Percentiles rank a stretch among this genome's conserved stretches.
phyloP scores from a whole-genome alignment of 2,113 vertebrate species.

The Parus major region DNA sequence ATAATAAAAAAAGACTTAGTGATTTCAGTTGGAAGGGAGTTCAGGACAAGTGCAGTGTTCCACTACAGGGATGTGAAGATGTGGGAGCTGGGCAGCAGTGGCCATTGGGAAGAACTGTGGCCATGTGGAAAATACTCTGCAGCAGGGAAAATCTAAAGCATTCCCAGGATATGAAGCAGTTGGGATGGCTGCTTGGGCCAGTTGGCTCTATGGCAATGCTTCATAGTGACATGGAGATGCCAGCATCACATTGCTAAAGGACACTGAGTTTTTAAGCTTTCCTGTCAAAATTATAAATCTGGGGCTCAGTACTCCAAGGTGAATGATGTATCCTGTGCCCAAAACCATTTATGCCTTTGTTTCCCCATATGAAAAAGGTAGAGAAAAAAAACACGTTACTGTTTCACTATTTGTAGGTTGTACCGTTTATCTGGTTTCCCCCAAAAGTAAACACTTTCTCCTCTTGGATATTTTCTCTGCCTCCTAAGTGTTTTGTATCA shows the following conservation, averaged over 20 bases:
- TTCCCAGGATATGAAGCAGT: background rate
- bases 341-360: background rate
- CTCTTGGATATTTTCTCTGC: background rate
- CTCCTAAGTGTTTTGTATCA: background rate
- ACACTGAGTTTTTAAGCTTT: background rate
- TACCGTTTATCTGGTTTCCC: background rate
- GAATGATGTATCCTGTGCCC: background rate
- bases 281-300: background rate
- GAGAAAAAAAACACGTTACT: background rate
- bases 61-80: background rate
- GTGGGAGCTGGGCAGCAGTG: background rate
- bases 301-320: background rate
- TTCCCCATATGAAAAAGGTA: background rate
- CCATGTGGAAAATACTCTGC: fast-evolving
- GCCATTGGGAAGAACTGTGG: background rate
- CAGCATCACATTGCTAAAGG: background rate
- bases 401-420: background rate
- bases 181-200: background rate
- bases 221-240: background rate
- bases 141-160: background rate
- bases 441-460: background rate
- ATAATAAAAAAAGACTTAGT: conserved; percentile 41
- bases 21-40: conserved; percentile 8
- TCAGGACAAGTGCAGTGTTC: conserved; percentile 6
- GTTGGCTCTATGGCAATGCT: background rate